phyloP scores from a whole-genome alignment of 2,113 vertebrate species.

The Pterocles gutturalis region DNA sequence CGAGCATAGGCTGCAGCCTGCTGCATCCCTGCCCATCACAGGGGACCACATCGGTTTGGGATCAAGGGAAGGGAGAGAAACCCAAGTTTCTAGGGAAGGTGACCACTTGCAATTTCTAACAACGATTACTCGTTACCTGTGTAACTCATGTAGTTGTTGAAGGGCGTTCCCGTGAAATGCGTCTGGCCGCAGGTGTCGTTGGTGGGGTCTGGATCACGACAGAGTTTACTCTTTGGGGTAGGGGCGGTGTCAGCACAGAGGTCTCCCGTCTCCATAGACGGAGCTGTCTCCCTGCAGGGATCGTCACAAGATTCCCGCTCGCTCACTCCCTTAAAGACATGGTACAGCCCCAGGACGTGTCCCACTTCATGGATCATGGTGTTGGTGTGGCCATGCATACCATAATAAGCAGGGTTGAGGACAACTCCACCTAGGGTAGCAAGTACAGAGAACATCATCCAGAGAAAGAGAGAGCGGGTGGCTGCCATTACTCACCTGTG shows the following conservation, averaged over 20 bases:
- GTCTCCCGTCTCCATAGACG: conserved; percentile 96
- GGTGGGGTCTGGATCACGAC: conserved; percentile 86
- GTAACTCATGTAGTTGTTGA: conserved; percentile 98
- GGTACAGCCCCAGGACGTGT: conserved; percentile 94
- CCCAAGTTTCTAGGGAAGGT: not conserved
- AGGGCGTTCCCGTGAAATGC: conserved; percentile 88
- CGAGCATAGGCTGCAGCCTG: not conserved
- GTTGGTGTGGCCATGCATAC: conserved; percentile 88
- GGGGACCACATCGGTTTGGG: not conserved
- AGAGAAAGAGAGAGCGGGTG: not conserved
- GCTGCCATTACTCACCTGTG: not conserved
- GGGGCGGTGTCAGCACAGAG: conserved; percentile 95
- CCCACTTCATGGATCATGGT: conserved; percentile 98
- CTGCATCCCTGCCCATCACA: accelerated
- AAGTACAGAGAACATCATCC: not conserved
- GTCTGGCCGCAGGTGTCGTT: conserved; percentile 90
- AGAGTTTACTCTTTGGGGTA: conserved; percentile 91
- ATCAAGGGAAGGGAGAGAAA: not conserved
- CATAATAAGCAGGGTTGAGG: conserved; percentile 93
- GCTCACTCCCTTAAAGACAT: conserved; percentile 97
- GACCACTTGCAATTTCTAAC: accelerated
- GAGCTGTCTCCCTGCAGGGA: conserved; percentile 90
- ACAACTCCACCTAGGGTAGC: conserved; percentile 90
- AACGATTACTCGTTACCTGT: conserved; percentile 76
- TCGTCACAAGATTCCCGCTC: conserved; percentile 96